Conservation (phyloP, 1,140 invertebrate genomes). For the Drosophila bocki region DNA sequence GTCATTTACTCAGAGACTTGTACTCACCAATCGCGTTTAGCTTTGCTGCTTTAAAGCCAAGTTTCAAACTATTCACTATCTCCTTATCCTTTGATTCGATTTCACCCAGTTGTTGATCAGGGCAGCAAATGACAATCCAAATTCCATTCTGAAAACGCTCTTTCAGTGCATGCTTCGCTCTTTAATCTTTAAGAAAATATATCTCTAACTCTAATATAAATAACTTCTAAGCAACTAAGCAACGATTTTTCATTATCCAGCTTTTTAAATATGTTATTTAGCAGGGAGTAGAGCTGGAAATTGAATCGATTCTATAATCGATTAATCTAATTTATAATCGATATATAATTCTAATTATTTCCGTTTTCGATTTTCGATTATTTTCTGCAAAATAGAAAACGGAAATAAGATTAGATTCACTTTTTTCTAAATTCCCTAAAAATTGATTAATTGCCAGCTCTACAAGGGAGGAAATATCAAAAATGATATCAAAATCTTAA, state of each 20-base stretch:
- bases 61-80: conserved; percentile 47
- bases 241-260: conserved; percentile 20
- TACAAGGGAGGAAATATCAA: too few species aligned
- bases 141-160: conserved; percentile 21
- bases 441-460: too few species aligned
- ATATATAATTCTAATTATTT: too few species aligned
- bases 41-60: conserved; percentile 68
- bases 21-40: conserved; percentile 44
- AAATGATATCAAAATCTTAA: too few species aligned
- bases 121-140: conserved; percentile 13
- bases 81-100: conserved; percentile 21
- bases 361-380: too few species aligned
- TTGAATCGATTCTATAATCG: too few species aligned
- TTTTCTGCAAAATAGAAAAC: too few species aligned
- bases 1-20: conserved; percentile 36
- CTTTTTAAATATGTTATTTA: background rate
- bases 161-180: conserved; percentile 59
- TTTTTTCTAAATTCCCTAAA: too few species aligned
- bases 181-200: conserved; percentile 21
- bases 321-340: too few species aligned
- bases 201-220: conserved; percentile 16
- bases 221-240: conserved; percentile 24
- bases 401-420: too few species aligned
- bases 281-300: background rate
- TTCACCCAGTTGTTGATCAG: conserved; percentile 7